Conservation (phyloP, 2,888 invertebrate genomes). For the Ditula angustiorana region DNA sequence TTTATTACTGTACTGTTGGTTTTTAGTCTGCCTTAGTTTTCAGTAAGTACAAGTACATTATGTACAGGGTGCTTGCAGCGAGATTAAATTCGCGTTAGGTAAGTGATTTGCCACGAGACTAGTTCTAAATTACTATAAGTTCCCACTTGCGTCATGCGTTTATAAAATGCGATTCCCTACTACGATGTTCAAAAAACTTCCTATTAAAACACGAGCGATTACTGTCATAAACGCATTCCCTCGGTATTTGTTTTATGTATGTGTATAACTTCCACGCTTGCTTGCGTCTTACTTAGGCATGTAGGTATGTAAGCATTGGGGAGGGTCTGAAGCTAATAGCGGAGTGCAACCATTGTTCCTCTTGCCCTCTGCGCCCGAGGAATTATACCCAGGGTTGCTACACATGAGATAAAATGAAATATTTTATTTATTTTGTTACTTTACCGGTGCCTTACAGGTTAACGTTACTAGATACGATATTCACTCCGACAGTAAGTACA, state of each 20-base stretch:
- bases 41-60: not conserved
- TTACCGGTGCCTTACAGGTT: no score
- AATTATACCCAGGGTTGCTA: constrained; percentile 35
- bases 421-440: no score
- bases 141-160: no score
- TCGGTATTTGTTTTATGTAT: constrained; percentile 6
- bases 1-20: constrained; percentile 4
- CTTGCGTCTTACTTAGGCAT: constrained; percentile 36
- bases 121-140: constrained; percentile 5
- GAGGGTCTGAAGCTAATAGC: constrained; percentile 70
- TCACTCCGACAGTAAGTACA: no score
- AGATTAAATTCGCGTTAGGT: constrained; percentile 20
- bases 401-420: no score
- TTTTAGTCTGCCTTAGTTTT: not conserved
- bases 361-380: constrained; percentile 59
- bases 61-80: not conserved
- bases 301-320: constrained; percentile 43
- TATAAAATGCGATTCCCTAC: no score
- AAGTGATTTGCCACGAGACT: constrained; percentile 21
- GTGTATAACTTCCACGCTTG: constrained; percentile 31
- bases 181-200: no score
- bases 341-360: constrained; percentile 72
- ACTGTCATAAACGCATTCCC: no score
- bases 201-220: not conserved
- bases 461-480: no score